These are phyloP conservation scores for Lates japonicus DNA, from an alignment of 2,797 vertebrate genomes.

Conservation along the genomic window DNA sequence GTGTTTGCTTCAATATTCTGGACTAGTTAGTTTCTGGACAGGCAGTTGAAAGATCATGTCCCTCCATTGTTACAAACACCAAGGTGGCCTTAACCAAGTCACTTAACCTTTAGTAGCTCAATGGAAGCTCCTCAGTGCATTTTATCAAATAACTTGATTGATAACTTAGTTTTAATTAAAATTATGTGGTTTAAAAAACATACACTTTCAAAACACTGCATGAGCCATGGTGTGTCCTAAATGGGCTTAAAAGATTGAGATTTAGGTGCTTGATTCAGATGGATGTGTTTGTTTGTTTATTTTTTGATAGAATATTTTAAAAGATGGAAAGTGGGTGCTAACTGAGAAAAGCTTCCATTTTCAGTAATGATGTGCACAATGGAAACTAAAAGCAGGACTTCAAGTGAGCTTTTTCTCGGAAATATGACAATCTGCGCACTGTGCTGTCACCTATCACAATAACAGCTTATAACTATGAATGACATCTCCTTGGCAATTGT, in stretches of 20 bases:
- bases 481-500: constrained; percentile 57
- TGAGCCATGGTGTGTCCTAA: background rate
- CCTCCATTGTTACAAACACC: constrained; percentile 14
- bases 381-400: constrained; percentile 1
- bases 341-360: background rate
- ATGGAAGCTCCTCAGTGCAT: background rate
- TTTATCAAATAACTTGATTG: background rate
- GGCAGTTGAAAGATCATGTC: background rate
- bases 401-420: constrained; percentile 1
- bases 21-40: background rate
- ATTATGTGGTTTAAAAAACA: background rate
- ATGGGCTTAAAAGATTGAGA: background rate
- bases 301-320: background rate
- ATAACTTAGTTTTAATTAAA: background rate
- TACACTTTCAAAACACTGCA: background rate
- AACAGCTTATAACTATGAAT: constrained; percentile 44
- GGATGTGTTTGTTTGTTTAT: background rate
- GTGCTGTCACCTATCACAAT: constrained; percentile 35
- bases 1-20: background rate
- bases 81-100: constrained; percentile 3
- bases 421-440: constrained; percentile 18
- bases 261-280: background rate
- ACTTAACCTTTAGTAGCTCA: background rate
- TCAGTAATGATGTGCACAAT: constrained; percentile 14
- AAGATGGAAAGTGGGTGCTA: background rate